phyloP scores from a whole-genome alignment of 1,140 invertebrate genomes.

The Littorina saxatilis region DNA sequence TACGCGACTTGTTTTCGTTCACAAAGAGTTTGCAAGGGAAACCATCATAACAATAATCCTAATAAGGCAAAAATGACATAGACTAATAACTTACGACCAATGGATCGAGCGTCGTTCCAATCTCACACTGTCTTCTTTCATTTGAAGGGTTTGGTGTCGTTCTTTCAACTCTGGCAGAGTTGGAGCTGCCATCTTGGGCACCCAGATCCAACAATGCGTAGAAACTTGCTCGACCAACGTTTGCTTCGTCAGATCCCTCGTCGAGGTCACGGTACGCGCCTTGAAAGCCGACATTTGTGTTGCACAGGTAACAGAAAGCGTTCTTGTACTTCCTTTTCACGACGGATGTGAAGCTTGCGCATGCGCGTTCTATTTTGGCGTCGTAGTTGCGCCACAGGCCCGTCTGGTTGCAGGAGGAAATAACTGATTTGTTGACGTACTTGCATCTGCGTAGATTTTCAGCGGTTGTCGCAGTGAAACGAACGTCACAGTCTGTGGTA shows the following conservation, averaged over 20 bases:
- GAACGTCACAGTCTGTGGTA: not conserved
- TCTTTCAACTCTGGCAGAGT: not conserved
- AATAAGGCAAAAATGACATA: not conserved
- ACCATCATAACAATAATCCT: not conserved
- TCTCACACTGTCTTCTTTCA: not conserved
- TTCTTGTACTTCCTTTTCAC: conserved; percentile 28
- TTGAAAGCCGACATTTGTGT: not conserved
- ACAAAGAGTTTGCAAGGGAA: not conserved
- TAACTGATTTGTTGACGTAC: not conserved
- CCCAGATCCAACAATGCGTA: conserved; percentile 11
- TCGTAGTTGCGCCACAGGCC: conserved; percentile 28
- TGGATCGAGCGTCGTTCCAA: not conserved
- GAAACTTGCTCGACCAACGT: conserved; percentile 4
- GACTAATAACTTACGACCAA: not conserved
- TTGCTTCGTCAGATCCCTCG: not conserved
- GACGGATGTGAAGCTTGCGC: conserved; percentile 1
- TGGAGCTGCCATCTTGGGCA: not conserved
- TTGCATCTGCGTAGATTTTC: not conserved
- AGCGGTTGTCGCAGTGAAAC: not conserved
- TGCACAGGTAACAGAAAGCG: conserved; percentile 28
- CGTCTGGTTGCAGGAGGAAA: conserved; percentile 31
- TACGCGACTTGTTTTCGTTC: too few relatives aligned
- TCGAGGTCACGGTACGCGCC: not conserved
- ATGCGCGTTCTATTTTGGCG: conserved; percentile 22
- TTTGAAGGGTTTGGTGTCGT: too few relatives aligned